Evolutionary conservation across 2,113 vertebrate genomes (phyloP), one percentile per base, ranked within the genome.

Genomic region (Beaufortia kweichowensis): DNA sequence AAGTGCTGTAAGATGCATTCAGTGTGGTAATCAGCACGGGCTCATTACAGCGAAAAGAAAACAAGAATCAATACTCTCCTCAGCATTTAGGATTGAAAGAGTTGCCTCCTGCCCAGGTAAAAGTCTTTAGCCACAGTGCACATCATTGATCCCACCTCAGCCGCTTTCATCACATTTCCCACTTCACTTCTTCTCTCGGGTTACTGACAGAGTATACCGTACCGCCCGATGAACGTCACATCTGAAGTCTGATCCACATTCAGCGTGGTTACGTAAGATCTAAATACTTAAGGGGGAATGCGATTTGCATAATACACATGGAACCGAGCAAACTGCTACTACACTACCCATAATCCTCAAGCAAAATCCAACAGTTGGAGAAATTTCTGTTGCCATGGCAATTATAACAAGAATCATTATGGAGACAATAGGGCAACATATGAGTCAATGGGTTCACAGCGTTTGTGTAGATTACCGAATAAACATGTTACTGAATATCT

Each of bases 151-250:
- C 71, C 26, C 10, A 65, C 53, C 77, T 67, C 77, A 69, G 57
- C 33, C 66, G 67, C 57, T 79, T 79, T 79, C 73, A 82, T 82
- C 77, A 33, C 67, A 46, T 82, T 76, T 72, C 77, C 50, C 77
- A 66, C 77, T 79, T 63, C 14, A 35, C 64, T 79, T 82, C 76
- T 33, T 29, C 65, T 79, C 60, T 46, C 39, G 55, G 48, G 35
- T 31, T 75, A 53, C 76, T 31, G 71, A 70, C 70, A 68, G 46
- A 46, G 4, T 75, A 55, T 63, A 73, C 68, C 26, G 26, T 33
- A 60, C 48, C 29, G 23, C 28, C 61, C 4, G 55, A 56, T 9
- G 48, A 69, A 55, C 15, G 12, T 33, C 48, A 55, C 15, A 69
- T 69, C 29, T 55, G 12, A 48, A 35, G 14, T 55, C 67, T 50